Conservation (phyloP, 2,113 vertebrate genomes). For the Oreamnos americanus region DNA sequence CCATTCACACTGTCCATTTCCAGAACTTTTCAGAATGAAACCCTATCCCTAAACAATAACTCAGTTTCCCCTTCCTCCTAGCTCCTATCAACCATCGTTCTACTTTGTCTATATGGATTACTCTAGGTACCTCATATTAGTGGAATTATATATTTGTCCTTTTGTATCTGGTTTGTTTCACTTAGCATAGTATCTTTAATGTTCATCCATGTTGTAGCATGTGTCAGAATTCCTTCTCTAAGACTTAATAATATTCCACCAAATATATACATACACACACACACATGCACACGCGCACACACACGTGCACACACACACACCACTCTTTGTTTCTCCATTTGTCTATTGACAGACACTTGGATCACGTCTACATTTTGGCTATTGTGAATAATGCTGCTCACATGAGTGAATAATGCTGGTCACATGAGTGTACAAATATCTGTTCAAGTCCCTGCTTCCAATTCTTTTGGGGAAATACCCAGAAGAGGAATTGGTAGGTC, state of each 20-base stretch:
- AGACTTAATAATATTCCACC: not conserved
- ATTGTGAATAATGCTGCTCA: not conserved
- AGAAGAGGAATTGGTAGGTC: not conserved
- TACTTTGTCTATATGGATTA: not conserved
- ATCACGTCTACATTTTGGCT: not conserved
- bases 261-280: rapidly evolving
- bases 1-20: not conserved
- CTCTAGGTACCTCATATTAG: not conserved
- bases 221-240: not conserved
- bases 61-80: not conserved
- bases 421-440: not conserved
- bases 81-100: not conserved
- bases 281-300: rapidly evolving
- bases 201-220: not conserved
- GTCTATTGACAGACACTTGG: not conserved
- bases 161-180: not conserved
- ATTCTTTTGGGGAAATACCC: not conserved
- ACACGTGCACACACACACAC: not conserved
- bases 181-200: not conserved
- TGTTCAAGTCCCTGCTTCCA: not conserved
- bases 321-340: not conserved
- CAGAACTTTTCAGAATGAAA: not conserved
- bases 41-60: not conserved
- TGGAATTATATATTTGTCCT: not conserved
- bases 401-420: not conserved